Evolutionary conservation across 1,140 invertebrate species (phyloP), one percentile per base, ranked within the genome.

Genomic region (Rhynchophorus ferrugineus): DNA sequence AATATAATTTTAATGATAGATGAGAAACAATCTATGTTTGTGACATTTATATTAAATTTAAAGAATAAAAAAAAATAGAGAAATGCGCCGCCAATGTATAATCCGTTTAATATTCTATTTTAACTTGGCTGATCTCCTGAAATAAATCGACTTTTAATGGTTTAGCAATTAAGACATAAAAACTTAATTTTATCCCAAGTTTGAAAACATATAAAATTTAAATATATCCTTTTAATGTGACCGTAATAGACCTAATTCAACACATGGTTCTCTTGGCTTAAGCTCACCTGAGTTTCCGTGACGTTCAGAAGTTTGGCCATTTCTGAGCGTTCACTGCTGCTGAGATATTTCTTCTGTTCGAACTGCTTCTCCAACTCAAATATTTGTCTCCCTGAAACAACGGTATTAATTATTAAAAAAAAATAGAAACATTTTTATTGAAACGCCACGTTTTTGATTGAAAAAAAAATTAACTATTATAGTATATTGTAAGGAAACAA

Each of bases 331-430:
- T 96, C 93, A 41, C 87, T 91, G n/a, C 91, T 94, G 56, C 89
- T 94, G 43, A 96, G 78, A 73, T 96, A 96, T 72, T 96, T 96
- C 75, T 95, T 96, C 46, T 89, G 77, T 72, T 96, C 93, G 68
- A 96, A 96, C 72, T 94, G 85, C 68, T 92, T 90, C 73, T 96
- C 93, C 66, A 96, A 73, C 72, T 95, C 93, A 73, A 95, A 96
- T 66, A 96, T 95, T 75, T 96, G 93, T 42, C 91, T 70, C 1
- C 92, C 93, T 0, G 91, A 94, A 75, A 95, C 16, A 41, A 20
- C 6, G 17, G 11, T 41, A 2, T 19, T 16, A 33, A 33, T 33
- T 6, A n/a, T n/a, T n/a, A n/a, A n/a, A n/a, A n/a, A n/a, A n/a
- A n/a, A n/a, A n/a, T n/a, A n/a, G n/a, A n/a, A n/a, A n/a, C n/a